phyloP scores from a whole-genome alignment of 2,888 invertebrate genomes.

The Baronia brevicornis region DNA sequence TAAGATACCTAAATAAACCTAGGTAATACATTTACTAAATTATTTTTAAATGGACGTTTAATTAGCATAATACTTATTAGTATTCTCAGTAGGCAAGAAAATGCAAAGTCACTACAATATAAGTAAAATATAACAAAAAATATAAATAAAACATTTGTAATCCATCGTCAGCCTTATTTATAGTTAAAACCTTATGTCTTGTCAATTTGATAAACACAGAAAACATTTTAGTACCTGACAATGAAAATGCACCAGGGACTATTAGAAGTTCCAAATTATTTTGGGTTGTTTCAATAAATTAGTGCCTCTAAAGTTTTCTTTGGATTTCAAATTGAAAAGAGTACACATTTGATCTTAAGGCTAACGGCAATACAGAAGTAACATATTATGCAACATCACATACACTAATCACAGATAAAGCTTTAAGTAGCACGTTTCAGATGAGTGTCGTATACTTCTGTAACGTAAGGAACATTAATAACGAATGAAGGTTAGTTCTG shows the following conservation, averaged over 20 bases:
- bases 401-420: constrained; percentile 60
- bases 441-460: constrained; percentile 17
- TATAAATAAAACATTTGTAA: constrained; percentile 8
- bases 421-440: constrained; percentile 48
- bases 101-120: constrained; percentile 36
- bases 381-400: constrained; percentile 42
- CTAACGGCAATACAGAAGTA: constrained; percentile 15
- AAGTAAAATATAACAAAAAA: constrained; percentile 19
- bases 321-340: constrained; percentile 41
- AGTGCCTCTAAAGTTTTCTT: constrained; percentile 21
- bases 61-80: constrained; percentile 4
- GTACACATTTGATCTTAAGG: constrained; percentile 14
- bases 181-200: constrained; percentile 19
- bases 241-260: constrained; percentile 9
- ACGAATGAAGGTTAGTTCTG: constrained; percentile 34
- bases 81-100: constrained; percentile 27
- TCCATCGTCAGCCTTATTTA: constrained; percentile 2
- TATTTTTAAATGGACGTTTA: neutral
- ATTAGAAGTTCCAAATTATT: too few species aligned
- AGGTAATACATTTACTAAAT: constrained; percentile 35
- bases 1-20: constrained; percentile 39
- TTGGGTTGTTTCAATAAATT: neutral
- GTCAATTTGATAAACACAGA: constrained; percentile 36
- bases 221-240: constrained; percentile 18
- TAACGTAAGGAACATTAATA: constrained; percentile 17